A percentile compares a stretch with the other conserved stretches of the same genome.
phyloP scores from a whole-genome alignment of 2,113 vertebrate genomes.

The Pardalotus punctatus region DNA sequence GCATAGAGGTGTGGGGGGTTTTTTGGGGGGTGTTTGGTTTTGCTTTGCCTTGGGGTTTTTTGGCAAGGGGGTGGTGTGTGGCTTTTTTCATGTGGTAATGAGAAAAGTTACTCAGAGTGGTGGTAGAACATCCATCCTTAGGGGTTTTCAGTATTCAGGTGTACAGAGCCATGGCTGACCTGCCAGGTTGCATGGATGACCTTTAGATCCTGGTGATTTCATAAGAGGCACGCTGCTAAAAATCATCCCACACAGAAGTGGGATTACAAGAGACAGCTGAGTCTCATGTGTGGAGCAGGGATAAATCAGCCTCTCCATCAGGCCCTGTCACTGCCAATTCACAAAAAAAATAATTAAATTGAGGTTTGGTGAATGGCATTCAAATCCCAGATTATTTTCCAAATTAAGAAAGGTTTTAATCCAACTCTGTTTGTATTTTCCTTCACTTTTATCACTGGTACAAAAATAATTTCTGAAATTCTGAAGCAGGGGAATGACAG shows the following conservation, averaged over 20 bases:
- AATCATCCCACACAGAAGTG: not conserved
- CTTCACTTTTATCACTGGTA: not conserved
- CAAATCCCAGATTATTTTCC: not conserved
- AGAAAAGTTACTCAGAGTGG: not conserved
- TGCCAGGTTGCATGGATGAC: not conserved
- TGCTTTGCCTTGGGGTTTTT: not conserved
- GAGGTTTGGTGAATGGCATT: not conserved
- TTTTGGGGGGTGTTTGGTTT: not conserved
- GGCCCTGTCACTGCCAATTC: not conserved
- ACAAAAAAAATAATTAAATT: not conserved
- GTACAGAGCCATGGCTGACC: not conserved
- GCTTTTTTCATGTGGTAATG: not conserved
- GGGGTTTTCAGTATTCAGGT: not conserved
- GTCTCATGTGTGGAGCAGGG: not conserved
- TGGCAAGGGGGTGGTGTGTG: not conserved
- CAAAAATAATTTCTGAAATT: not conserved
- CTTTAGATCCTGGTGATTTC: not conserved
- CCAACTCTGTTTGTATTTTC: not conserved
- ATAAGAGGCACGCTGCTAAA: not conserved
- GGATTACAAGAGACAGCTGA: not conserved
- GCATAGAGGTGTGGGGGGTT: fast-evolving
- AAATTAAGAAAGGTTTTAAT: not conserved
- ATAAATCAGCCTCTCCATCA: not conserved
- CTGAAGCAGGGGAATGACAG: not conserved
- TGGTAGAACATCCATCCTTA: not conserved